Percentiles rank a stretch among this genome's conserved stretches.
Evolutionary conservation across 2,888 invertebrate species (phyloP).

Genomic region (Rutpela maculata): DNA sequence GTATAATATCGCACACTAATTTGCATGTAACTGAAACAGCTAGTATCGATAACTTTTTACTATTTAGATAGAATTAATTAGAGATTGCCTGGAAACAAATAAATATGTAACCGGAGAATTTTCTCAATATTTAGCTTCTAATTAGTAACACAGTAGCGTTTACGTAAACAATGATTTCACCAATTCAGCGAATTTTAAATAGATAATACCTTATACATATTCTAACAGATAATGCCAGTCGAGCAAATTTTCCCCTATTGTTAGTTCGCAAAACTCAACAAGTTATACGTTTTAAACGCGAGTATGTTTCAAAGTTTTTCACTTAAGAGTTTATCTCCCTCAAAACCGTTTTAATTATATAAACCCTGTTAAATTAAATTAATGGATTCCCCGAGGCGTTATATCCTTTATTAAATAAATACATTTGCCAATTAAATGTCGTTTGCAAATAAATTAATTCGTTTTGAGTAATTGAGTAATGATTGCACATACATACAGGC

Average conservation of each 20-base stretch:
- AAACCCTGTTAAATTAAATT: conserved; percentile 3
- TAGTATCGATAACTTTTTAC: background rate
- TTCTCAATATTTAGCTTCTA: background rate
- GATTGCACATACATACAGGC: background rate
- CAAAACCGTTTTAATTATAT: background rate
- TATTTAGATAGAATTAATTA: background rate
- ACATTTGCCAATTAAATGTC: background rate
- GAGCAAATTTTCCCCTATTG: background rate
- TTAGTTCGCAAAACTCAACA: background rate
- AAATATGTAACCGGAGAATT: background rate
- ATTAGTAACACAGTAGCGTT: background rate
- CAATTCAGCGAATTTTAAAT: background rate
- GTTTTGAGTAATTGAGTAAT: background rate
- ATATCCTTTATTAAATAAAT: background rate
- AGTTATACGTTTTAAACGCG: background rate
- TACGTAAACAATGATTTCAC: background rate
- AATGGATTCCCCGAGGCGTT: background rate
- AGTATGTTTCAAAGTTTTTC: background rate
- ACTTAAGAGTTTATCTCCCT: background rate
- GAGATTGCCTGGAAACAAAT: background rate
- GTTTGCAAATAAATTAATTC: background rate
- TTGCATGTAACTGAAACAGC: too few species aligned
- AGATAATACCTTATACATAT: background rate
- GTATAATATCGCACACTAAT: too few species aligned
- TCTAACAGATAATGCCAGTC: background rate